phyloP scores from a whole-genome alignment of 2,888 invertebrate genomes.

The Himalopsyche kuldschensis region DNA sequence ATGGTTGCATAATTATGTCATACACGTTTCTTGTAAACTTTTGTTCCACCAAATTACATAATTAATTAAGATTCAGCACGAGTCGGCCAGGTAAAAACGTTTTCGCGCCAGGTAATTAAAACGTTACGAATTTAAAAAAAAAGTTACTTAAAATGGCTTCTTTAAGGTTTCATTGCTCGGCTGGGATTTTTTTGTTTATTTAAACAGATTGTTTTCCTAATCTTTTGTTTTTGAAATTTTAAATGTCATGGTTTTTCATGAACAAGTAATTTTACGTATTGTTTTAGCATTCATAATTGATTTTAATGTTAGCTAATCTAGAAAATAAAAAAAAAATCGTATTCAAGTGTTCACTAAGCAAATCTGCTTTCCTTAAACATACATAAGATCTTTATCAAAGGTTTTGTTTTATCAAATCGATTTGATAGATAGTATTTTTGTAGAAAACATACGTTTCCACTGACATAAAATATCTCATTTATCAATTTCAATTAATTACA shows the following conservation, averaged over 20 bases:
- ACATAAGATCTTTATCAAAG: too few species aligned
- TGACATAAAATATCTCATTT: too few species aligned
- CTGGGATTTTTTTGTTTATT: background rate
- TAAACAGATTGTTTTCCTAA: background rate
- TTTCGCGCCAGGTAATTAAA: background rate
- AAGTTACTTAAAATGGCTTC: background rate
- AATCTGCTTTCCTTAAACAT: too few species aligned
- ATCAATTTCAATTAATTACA: too few species aligned
- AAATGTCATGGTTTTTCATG: background rate
- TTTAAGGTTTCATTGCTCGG: background rate
- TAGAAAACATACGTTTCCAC: too few species aligned
- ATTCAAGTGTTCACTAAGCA: too few species aligned
- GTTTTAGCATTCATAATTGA: background rate
- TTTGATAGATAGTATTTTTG: too few species aligned
- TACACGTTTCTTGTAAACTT: background rate
- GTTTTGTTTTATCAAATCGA: too few species aligned
- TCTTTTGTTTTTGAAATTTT: background rate
- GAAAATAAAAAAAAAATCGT: too few species aligned
- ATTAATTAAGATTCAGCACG: background rate
- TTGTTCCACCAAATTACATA: background rate
- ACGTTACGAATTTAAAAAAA: background rate
- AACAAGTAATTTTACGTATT: background rate
- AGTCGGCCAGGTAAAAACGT: background rate
- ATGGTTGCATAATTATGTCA: background rate
- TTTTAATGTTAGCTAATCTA: too few species aligned